phyloP scores from a whole-genome alignment of 2,797 vertebrate genomes.

The Lindbergichthys nudifrons region DNA sequence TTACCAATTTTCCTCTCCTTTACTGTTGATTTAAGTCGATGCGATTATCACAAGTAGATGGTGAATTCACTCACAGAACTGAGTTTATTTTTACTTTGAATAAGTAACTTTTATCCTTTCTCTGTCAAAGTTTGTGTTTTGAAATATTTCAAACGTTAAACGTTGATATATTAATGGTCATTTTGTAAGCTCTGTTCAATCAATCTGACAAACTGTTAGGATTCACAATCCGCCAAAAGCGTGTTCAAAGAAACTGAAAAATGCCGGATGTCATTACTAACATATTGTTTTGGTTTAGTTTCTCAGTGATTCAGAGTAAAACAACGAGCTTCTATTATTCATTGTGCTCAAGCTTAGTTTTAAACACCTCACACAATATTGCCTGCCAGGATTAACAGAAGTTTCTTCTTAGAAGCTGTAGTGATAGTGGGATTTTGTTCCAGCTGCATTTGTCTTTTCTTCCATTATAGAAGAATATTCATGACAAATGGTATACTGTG shows the following conservation, averaged over 20 bases:
- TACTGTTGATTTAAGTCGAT: slow-evolving; percentile 25
- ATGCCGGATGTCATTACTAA: slow-evolving; percentile 66
- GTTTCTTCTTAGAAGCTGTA: slow-evolving; percentile 43
- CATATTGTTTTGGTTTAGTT: slow-evolving; percentile 66
- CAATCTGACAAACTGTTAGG: slow-evolving; percentile 33
- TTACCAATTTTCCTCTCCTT: slow-evolving; percentile 1
- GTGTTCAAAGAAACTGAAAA: slow-evolving; percentile 36
- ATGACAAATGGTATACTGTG: slow-evolving; percentile 24
- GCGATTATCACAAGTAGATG: slow-evolving; percentile 14
- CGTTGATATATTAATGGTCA: slow-evolving; percentile 14
- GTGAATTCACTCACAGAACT: neutral
- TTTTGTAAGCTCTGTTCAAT: slow-evolving; percentile 36
- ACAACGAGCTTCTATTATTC: slow-evolving; percentile 62
- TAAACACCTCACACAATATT: slow-evolving; percentile 65
- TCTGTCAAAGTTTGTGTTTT: slow-evolving; percentile 19
- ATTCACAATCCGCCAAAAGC: slow-evolving; percentile 35
- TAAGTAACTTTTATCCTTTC: slow-evolving; percentile 12
- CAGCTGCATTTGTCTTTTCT: slow-evolving; percentile 14
- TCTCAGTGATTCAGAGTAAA: slow-evolving; percentile 64
- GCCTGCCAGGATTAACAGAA: slow-evolving; percentile 29
- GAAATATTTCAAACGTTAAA: slow-evolving; percentile 1
- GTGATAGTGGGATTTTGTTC: slow-evolving; percentile 29
- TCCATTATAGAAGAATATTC: slow-evolving; percentile 35
- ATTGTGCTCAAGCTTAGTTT: slow-evolving; percentile 74
- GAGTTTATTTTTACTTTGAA: slow-evolving; percentile 5